phyloP scores from a whole-genome alignment of 2,888 invertebrate species.

The Trissonchulus latispiculum region DNA sequence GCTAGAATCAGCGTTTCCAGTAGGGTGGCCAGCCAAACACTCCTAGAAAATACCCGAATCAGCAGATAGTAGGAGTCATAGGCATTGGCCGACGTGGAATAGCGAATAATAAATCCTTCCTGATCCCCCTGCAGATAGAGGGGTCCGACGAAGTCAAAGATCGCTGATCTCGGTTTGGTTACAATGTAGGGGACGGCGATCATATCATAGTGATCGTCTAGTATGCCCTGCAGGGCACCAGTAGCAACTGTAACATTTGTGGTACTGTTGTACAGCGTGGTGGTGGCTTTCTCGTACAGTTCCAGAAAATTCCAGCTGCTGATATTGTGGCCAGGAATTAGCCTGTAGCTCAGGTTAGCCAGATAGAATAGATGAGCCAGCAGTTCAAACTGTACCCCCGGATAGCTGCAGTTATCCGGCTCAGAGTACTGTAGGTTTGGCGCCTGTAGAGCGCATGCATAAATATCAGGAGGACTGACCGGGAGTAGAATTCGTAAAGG shows the following conservation, averaged over 20 bases:
- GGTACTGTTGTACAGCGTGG: too few relatives aligned
- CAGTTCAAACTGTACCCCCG: background rate
- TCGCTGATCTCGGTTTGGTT: background rate
- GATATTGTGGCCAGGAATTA: background rate
- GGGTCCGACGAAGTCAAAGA: background rate
- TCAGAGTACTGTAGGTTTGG: too few relatives aligned
- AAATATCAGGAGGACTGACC: background rate
- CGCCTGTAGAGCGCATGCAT: background rate
- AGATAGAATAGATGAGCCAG: background rate
- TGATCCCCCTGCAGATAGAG: background rate
- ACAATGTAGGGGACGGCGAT: background rate
- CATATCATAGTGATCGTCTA: background rate
- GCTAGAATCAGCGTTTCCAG: background rate
- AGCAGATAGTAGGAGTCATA: background rate
- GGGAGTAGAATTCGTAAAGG: background rate
- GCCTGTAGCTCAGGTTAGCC: background rate
- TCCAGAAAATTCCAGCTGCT: background rate
- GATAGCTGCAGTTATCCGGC: background rate
- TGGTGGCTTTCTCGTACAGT: background rate
- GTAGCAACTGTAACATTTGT: too few relatives aligned
- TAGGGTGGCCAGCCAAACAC: background rate
- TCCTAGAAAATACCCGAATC: background rate
- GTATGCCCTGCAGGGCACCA: background rate
- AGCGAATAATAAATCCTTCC: background rate
- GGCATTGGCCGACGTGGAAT: background rate